Conservation (phyloP, 2,797 vertebrate genomes). For the Apodemus agrarius region DNA sequence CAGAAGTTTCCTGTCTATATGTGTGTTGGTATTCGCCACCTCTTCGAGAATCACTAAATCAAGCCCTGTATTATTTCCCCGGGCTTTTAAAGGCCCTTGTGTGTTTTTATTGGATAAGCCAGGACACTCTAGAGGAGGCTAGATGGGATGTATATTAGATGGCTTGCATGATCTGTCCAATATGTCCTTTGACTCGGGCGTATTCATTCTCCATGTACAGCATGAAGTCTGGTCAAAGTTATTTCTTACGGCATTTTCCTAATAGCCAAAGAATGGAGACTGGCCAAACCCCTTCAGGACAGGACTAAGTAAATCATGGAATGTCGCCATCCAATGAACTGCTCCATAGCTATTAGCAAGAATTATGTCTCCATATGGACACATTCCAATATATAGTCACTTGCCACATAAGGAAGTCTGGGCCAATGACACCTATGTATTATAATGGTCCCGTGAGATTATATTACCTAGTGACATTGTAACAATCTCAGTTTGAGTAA, state of each 20-base stretch:
- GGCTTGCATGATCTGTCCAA: not conserved
- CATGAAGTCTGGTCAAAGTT: not conserved
- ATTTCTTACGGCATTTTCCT: not conserved
- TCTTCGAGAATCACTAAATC: not conserved
- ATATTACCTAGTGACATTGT: not conserved
- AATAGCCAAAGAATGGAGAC: not conserved
- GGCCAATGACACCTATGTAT: not conserved
- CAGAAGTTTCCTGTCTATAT: no score
- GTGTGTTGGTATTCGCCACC: not conserved
- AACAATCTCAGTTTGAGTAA: not conserved
- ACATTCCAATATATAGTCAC: not conserved
- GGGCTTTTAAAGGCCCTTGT: not conserved
- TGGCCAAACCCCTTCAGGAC: not conserved
- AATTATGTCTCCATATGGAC: not conserved
- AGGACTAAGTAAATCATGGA: not conserved
- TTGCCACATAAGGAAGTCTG: not conserved
- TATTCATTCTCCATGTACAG: not conserved
- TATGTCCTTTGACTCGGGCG: constrained; percentile 12
- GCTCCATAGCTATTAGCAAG: not conserved
- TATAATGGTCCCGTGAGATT: not conserved
- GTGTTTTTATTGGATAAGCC: not conserved
- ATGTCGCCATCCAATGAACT: not conserved
- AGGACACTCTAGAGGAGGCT: not conserved
- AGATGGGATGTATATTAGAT: not conserved
- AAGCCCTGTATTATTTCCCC: not conserved